Base-by-base conservation (phyloP, 2,797 vertebrate genomes). In the Botia almorhae region DNA sequence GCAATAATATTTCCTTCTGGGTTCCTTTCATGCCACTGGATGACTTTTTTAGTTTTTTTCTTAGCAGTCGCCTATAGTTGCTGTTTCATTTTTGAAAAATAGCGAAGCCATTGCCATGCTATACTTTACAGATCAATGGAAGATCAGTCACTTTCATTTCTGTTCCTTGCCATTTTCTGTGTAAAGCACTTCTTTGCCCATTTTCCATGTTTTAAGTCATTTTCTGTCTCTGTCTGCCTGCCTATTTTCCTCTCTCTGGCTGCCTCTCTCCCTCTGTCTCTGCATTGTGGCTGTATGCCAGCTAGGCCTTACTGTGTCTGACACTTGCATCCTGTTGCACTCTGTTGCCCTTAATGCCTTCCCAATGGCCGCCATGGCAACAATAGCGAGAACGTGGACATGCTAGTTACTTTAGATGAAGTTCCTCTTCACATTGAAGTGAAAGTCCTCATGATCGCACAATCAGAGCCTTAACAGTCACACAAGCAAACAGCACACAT, bases 291-390 rank as follows among this genome's bases (percentile, higher is more conserved):
- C 69, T 26, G 19, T 26, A 50, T 79, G 77, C 69, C 77, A 79
- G 48, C 77, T 67, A 12, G 0, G 48, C 53, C 10, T 11, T 55
- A 33, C 26, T 79, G 21, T 80, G 70, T 80, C 33, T 67, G 70
- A 74, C 63, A 17, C 69, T 74, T 80, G 78, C 73, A 36, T 80
- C 70, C 61, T 65, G 78, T 74, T 80, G 78, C 78, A 65, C 70
- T 80, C 78, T 65, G 70, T 56, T 74, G 61, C 50, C 70, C 69
- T 72, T 51, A 71, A 72, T 7, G 69, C 58, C 69, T 58, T 43
- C 77, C 77, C 48, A 29, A 51, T 56, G 26, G 12, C 19, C 0
- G 0, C 26, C 39, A 26, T 5, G 11, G 65, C 17, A 60, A 50
- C 23, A 10, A 19, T 1, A 21, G 55, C 43, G 61, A 55, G 16